Evolutionary conservation across 2,113 vertebrate species (phyloP).

Genomic region (Oryzias javanicus): DNA sequence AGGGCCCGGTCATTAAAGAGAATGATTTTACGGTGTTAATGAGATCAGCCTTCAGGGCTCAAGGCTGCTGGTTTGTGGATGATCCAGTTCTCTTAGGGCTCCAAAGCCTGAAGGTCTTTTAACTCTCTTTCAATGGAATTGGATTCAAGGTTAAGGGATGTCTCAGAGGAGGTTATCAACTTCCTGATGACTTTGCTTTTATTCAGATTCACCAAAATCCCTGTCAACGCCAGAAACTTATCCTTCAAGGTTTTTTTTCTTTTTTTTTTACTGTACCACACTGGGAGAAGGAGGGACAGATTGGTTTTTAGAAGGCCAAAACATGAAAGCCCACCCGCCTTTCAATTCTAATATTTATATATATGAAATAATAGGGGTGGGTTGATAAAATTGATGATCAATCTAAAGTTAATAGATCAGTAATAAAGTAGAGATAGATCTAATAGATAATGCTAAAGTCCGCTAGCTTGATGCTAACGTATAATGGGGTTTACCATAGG

Average conservation of each 20-base stretch:
- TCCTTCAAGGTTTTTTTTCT: not conserved
- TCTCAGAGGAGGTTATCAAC: conserved; percentile 16
- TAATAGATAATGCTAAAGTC: too few species aligned
- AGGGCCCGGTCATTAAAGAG: conserved; percentile 56
- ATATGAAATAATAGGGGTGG: too few species aligned
- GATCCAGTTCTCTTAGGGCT: conserved; percentile 31
- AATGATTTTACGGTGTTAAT: conserved; percentile 67
- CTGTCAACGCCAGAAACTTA: not conserved
- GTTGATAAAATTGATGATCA: too few species aligned
- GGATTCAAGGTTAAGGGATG: conserved; percentile 19
- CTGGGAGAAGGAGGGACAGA: not conserved
- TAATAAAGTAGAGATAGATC: too few species aligned
- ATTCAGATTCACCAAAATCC: conserved; percentile 10
- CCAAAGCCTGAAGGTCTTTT: conserved; percentile 15
- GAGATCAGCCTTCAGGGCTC: conserved; percentile 64
- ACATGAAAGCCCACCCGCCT: too few species aligned
- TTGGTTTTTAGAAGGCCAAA: too few species aligned
- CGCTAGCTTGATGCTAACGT: too few species aligned
- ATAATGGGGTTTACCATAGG: too few species aligned
- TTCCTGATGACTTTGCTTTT: conserved; percentile 26
- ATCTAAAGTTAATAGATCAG: too few species aligned
- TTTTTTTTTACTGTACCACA: not conserved
- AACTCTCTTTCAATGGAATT: conserved; percentile 21
- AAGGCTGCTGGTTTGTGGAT: conserved; percentile 42
- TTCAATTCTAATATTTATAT: too few species aligned